Evolutionary conservation across 1,140 invertebrate genomes (phyloP).

Genomic region (Periplaneta americana): DNA sequence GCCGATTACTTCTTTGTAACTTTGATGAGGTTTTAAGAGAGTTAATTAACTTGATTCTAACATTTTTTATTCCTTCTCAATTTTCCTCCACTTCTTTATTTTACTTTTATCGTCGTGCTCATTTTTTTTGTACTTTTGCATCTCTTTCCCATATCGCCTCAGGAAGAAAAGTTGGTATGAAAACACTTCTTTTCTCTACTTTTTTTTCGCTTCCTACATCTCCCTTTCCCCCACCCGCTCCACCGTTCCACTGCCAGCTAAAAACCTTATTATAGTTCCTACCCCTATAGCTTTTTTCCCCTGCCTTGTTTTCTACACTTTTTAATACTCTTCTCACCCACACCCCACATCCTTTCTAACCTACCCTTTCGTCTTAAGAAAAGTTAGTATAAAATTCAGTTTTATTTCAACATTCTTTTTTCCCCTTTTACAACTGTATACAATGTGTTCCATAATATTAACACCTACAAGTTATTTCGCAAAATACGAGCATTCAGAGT

Average conservation of each 20-base stretch:
- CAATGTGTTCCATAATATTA: neutral
- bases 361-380: neutral
- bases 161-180: neutral
- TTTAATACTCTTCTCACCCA: neutral
- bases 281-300: neutral
- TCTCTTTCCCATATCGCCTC: neutral
- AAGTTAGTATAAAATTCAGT: neutral
- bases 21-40: slow-evolving; percentile 11
- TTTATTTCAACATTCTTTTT: neutral
- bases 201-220: neutral
- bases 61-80: neutral
- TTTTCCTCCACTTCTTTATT: neutral
- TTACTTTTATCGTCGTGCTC: neutral
- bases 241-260: neutral
- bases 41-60: slow-evolving; percentile 10
- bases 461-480: too few species aligned
- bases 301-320: neutral
- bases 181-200: neutral
- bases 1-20: slow-evolving; percentile 13
- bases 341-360: neutral
- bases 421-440: neutral
- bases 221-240: neutral
- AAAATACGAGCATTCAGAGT: too few species aligned
- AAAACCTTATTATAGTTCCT: neutral
- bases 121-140: neutral